Evolutionary conservation across 1,140 invertebrate genomes (phyloP).

Genomic region (Fopius arisanus): DNA sequence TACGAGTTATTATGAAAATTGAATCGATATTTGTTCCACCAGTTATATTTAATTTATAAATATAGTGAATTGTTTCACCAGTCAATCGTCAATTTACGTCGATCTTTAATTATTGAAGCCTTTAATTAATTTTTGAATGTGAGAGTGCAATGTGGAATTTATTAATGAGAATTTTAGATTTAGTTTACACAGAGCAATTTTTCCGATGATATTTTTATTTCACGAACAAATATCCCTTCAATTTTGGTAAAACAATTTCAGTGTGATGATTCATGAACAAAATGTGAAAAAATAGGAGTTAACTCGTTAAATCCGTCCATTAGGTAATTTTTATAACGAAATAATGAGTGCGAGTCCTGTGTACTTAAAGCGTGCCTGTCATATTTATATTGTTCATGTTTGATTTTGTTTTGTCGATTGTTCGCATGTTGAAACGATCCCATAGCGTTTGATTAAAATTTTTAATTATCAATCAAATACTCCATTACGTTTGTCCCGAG

Average conservation of each 20-base stretch:
- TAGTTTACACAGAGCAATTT: neutral
- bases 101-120: too few species aligned
- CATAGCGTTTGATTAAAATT: neutral
- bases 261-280: neutral
- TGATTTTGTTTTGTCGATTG: neutral
- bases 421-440: neutral
- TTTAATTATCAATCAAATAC: neutral
- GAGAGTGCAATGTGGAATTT: too few species aligned
- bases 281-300: neutral
- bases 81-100: too few species aligned
- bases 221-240: neutral
- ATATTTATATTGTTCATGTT: neutral
- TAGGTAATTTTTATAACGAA: constrained; percentile 18
- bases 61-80: too few species aligned
- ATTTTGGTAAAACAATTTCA: neutral
- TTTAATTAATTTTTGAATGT: too few species aligned
- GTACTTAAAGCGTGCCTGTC: constrained; percentile 17
- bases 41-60: too few species aligned
- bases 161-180: too few species aligned
- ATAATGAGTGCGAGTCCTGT: neutral
- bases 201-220: neutral
- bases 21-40: neutral
- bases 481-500: neutral
- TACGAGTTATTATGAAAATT: neutral
- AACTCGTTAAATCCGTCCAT: constrained; percentile 28